A percentile compares a stretch with the other conserved stretches of the same genome.
Conservation (phyloP, 2,888 invertebrate species). For the Linyphia triangularis region DNA sequence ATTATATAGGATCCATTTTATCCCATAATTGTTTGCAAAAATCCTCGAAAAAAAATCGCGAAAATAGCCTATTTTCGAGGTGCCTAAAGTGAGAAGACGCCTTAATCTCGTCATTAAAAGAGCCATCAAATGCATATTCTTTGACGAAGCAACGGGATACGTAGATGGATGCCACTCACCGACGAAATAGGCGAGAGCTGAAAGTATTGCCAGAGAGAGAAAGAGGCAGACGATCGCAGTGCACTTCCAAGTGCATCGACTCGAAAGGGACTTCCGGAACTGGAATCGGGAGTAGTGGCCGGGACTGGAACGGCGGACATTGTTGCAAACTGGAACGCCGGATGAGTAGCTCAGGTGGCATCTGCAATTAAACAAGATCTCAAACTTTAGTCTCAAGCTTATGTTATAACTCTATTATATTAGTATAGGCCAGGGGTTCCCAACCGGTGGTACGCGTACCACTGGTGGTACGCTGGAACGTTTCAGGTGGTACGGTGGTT, state of each 20-base stretch:
- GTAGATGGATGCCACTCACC: slow-evolving; percentile 87
- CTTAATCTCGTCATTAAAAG: background rate
- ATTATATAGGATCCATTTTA: no score
- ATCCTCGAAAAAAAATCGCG: no score
- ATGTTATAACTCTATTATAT: no score
- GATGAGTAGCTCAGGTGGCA: slow-evolving; percentile 71
- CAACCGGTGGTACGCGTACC: no score
- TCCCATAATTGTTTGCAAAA: no score
- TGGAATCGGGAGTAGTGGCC: slow-evolving; percentile 95
- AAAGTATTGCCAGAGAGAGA: slow-evolving; percentile 92
- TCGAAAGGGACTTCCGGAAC: slow-evolving; percentile 94
- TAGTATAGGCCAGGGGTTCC: no score
- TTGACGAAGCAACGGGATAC: no score
- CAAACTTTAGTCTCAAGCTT: no score
- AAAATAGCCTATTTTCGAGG: no score
- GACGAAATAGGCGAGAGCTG: slow-evolving; percentile 96
- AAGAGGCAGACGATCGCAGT: slow-evolving; percentile 95
- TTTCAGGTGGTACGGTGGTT: no score
- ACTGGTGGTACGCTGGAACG: no score
- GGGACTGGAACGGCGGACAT: slow-evolving; percentile 81
- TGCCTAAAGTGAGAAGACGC: background rate
- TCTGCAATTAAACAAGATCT: slow-evolving; percentile 27
- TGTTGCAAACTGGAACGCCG: slow-evolving; percentile 77
- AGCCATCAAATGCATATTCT: background rate
- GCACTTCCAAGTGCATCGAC: slow-evolving; percentile 97